Conservation (phyloP, 1,140 invertebrate genomes). For the Hycleus cichorii region DNA sequence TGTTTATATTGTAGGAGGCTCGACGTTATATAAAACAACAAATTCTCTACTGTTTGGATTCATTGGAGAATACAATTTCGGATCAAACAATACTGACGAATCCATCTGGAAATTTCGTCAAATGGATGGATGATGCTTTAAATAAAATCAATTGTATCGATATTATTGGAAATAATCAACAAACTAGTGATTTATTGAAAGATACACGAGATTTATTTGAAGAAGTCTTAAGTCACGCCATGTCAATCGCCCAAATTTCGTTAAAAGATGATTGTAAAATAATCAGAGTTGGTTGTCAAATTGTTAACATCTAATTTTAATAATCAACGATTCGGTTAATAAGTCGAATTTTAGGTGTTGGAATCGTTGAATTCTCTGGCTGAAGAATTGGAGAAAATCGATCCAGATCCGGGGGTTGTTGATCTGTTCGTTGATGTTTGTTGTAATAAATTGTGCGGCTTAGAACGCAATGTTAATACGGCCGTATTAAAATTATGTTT, state of each 20-base stretch:
- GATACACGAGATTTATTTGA: conserved; percentile 24
- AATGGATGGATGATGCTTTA: conserved; percentile 31
- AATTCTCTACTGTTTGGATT: conserved; percentile 23
- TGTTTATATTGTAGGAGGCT: conserved; percentile 17
- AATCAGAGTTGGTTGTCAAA: conserved; percentile 30
- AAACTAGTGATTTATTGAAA: conserved; percentile 6
- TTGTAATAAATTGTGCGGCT: conserved; percentile 29
- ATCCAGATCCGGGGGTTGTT: conserved; percentile 22
- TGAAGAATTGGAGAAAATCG: conserved; percentile 21
- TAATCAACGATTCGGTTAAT: conserved; percentile 10
- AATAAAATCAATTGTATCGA: conserved; percentile 28
- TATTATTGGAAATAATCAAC: conserved; percentile 8
- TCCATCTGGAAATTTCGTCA: conserved; percentile 27
- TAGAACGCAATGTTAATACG: conserved; percentile 33
- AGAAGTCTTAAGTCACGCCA: conserved; percentile 33
- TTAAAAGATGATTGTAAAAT: conserved; percentile 29
- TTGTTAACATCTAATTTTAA: conserved; percentile 4
- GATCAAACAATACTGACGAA: neutral
- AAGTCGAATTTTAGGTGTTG: conserved; percentile 14
- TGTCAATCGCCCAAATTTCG: conserved; percentile 35
- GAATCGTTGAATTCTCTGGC: conserved; percentile 19
- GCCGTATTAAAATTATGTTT: conserved; percentile 31
- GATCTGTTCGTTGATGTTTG: conserved; percentile 28
- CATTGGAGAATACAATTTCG: conserved; percentile 8
- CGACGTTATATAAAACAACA: conserved; percentile 21